Evolutionary conservation across 1,140 invertebrate genomes (phyloP).

Genomic region (Calephelis virginiensis): DNA sequence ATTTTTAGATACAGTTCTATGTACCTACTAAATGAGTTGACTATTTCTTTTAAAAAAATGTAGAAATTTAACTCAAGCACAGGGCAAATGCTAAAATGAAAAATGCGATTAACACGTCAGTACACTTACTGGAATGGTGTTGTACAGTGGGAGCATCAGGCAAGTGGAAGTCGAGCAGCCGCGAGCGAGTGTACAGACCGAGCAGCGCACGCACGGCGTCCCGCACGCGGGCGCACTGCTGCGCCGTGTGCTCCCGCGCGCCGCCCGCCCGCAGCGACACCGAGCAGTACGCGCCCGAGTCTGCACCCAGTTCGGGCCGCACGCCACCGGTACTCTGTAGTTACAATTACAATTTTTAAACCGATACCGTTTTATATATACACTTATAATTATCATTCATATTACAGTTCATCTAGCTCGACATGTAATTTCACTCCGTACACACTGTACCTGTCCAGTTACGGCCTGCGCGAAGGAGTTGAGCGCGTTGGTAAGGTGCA

Average conservation of each 20-base stretch:
- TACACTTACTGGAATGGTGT: slow-evolving; percentile 41
- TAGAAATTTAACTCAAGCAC: no score
- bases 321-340: slow-evolving; percentile 73
- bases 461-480: slow-evolving; percentile 85
- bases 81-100: no score
- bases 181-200: slow-evolving; percentile 56
- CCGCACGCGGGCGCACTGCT: slow-evolving; percentile 57
- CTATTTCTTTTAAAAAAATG: no score
- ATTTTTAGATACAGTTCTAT: no score
- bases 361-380: slow-evolving; percentile 8
- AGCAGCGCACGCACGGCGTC: slow-evolving; percentile 68
- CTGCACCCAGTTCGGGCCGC: slow-evolving; percentile 79
- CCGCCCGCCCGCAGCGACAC: slow-evolving; percentile 62
- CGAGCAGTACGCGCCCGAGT: slow-evolving; percentile 69
- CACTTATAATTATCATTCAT: no score
- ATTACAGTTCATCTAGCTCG: no score
- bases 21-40: no score
- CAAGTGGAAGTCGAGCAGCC: slow-evolving; percentile 63
- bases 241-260: slow-evolving; percentile 51
- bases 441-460: slow-evolving; percentile 42
- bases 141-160: slow-evolving; percentile 42
- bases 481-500: slow-evolving; percentile 88
- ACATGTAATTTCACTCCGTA: background rate
- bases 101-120: background rate
- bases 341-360: slow-evolving; percentile 15